Evolutionary conservation across 2,888 invertebrate species (phyloP), one percentile per base, ranked within the genome.

Genomic region (Harpagoxenus sublaevis): DNA sequence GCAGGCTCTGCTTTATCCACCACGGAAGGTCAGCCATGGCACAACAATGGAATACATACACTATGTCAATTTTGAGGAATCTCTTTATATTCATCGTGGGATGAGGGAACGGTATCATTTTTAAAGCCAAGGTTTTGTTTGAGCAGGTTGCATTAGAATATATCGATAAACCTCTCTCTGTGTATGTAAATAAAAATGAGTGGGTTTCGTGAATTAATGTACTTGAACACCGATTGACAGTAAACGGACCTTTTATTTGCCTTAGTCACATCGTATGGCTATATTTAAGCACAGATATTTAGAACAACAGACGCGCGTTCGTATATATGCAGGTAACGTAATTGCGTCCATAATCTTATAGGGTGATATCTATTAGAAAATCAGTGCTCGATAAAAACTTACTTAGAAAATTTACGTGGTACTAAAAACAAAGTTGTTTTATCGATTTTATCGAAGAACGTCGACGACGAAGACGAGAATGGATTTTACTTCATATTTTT

Each of bases 1-100:
- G 96, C 95, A 96, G 95, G 95, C 96, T 97, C 97, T 97, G 97
- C 96, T 96, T 91, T 87, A 84, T 89, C 90, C 91, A 84, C 86
- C 96, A 96, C 96, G 96, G 91, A 92, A 91, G 92, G 93, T 93
- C 93, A 93, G 93, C 94, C 94, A 94, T 93, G 94, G 94, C 94
- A 94, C 92, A 94, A 87, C 89, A 90, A 90, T 90, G 88, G 91
- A 91, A 91, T 91, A 91, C 87, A 91, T 84, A 89, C 87, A 79
- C 79, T 60, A 79, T 79, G 89, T 90, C 89, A 91, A 89, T 90
- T 91, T 90, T 73, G 81, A 73, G 86, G 83, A 83, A 66, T 86
- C 60, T 87, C 31, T 71, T 75, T 68, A 65, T 28, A 62, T 63
- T 82, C 15, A 63, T 81, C n/a, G n/a, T n/a, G 51, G 77, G 74